Evolutionary conservation across 2,113 vertebrate genomes (phyloP).

Genomic region (Mohoua ochrocephala): DNA sequence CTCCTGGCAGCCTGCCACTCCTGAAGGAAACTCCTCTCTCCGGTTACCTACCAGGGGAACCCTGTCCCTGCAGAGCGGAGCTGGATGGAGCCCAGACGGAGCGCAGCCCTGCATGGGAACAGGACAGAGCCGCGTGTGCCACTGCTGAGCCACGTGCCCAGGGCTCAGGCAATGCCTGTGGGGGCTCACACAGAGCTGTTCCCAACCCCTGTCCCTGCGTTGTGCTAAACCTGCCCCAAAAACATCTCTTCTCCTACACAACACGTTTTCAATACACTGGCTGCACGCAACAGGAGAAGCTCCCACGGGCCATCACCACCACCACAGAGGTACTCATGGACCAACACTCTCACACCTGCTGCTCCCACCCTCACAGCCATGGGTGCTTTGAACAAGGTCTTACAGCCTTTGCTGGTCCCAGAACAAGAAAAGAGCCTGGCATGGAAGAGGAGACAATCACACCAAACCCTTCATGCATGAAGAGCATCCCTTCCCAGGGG

Average conservation of each 20-base stretch:
- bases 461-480: rapidly evolving
- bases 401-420: neutral
- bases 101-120: rapidly evolving
- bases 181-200: neutral
- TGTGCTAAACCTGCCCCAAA: neutral
- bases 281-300: neutral
- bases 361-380: neutral
- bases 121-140: neutral
- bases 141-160: neutral
- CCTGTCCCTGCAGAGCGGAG: neutral
- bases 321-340: neutral
- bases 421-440: neutral
- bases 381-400: neutral
- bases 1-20: conserved; percentile 48
- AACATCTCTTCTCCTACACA: neutral
- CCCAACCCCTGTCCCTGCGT: rapidly evolving
- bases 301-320: neutral
- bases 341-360: neutral
- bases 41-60: conserved; percentile 29
- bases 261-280: rapidly evolving
- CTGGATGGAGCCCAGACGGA: neutral
- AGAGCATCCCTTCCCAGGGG: neutral
- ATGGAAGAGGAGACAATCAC: neutral
- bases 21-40: conserved; percentile 51
- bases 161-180: rapidly evolving